These are phyloP conservation scores for Labeo rohita DNA, from an alignment of 2,113 vertebrate species.

Conservation along the genomic window DNA sequence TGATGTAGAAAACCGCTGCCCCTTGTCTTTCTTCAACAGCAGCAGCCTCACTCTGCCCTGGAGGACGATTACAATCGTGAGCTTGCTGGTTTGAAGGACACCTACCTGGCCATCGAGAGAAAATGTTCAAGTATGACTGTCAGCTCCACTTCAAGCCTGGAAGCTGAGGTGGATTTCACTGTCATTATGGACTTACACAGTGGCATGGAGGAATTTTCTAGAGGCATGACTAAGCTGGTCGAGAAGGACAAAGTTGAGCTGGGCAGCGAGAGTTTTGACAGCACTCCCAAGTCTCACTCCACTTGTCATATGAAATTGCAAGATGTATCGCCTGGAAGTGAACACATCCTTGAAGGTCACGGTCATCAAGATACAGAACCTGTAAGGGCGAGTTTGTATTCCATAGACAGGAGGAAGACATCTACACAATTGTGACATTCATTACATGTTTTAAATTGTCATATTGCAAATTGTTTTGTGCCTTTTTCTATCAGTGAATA, in stretches of 20 bases:
- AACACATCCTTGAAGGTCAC: constrained; percentile 66
- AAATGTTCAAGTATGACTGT: constrained; percentile 97
- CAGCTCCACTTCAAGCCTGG: constrained; percentile 94
- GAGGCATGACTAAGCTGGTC: constrained; percentile 81
- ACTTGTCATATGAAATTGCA: constrained; percentile 69
- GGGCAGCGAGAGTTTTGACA: constrained; percentile 82
- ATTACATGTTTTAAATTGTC: not conserved
- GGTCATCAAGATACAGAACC: constrained; percentile 72
- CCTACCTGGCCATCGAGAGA: constrained; percentile 89
- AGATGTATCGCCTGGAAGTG: constrained; percentile 72
- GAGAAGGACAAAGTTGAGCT: constrained; percentile 80
- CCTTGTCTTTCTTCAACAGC: constrained; percentile 68
- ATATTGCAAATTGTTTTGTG: constrained; percentile 15
- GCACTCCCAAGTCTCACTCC: constrained; percentile 74
- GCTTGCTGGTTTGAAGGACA: constrained; percentile 83
- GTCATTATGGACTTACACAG: constrained; percentile 88
- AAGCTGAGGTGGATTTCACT: constrained; percentile 94
- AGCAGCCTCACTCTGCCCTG: constrained; percentile 61
- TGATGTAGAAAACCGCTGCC: constrained; percentile 19
- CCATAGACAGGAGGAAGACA: constrained; percentile 10
- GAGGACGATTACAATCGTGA: constrained; percentile 91
- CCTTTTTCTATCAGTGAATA: not conserved
- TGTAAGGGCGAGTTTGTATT: constrained; percentile 47
- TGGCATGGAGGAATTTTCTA: constrained; percentile 85
- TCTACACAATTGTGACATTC: constrained; percentile 22